These are phyloP conservation scores for Delphinapterus leucas DNA, from an alignment of 2,113 vertebrate genomes.

Conservation along the genomic window DNA sequence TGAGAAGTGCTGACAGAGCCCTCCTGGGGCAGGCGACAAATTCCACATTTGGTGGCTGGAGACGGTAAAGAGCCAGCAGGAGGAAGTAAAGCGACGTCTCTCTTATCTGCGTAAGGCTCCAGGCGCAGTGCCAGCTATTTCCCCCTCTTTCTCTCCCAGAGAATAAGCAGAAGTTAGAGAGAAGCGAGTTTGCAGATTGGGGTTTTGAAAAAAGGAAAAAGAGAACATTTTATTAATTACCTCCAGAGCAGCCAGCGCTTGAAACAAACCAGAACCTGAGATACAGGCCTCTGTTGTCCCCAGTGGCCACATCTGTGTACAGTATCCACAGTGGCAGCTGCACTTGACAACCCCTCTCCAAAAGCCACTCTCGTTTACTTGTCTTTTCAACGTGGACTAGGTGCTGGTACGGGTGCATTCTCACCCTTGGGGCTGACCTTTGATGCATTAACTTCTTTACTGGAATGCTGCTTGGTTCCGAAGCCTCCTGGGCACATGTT, in stretches of 20 bases:
- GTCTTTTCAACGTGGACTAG: not conserved
- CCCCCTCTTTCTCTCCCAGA: not conserved
- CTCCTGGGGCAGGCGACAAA: not conserved
- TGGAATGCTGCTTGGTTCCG: not conserved
- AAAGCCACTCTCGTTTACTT: not conserved
- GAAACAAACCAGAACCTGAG: not conserved
- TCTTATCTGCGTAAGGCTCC: not conserved
- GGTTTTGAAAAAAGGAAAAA: not conserved
- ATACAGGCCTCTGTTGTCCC: not conserved
- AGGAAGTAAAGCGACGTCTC: not conserved
- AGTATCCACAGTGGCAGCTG: rapidly evolving
- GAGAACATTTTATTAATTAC: not conserved
- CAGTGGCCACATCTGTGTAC: too few species aligned
- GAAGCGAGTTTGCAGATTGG: not conserved
- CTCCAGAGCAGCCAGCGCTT: not conserved
- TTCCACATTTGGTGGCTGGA: not conserved
- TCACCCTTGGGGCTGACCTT: not conserved
- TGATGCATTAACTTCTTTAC: not conserved
- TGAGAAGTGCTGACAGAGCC: slow-evolving; percentile 66
- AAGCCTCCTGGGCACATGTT: not conserved
- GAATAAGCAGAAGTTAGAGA: slow-evolving; percentile 11
- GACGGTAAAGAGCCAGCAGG: not conserved
- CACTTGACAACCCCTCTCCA: too few species aligned
- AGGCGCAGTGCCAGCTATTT: not conserved
- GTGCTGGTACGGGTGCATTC: not conserved